Conservation (phyloP, 2,113 vertebrate species). For the Semicossyphus pulcher region DNA sequence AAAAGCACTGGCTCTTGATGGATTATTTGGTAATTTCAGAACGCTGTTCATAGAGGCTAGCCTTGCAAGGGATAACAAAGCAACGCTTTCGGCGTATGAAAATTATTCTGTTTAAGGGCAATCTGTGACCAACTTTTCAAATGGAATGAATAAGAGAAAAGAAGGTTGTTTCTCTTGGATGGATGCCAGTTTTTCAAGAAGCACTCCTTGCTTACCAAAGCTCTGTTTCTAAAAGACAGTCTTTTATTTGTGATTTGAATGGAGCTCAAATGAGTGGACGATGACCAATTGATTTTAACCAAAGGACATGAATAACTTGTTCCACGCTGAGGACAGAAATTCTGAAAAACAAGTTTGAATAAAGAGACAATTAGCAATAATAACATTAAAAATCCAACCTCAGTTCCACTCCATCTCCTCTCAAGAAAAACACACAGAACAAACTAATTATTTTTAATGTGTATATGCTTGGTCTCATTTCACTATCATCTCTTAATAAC, state of each 20-base stretch:
- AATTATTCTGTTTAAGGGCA: constrained; percentile 73
- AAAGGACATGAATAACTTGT: constrained; percentile 38
- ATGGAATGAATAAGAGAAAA: constrained; percentile 61
- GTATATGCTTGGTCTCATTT: constrained; percentile 96
- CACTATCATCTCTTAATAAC: constrained; percentile 96
- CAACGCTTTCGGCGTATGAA: constrained; percentile 52
- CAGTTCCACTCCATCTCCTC: constrained; percentile 85
- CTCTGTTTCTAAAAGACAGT: constrained; percentile 54
- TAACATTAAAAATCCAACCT: constrained; percentile 87
- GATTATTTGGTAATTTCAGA: constrained; percentile 72
- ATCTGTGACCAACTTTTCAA: constrained; percentile 64
- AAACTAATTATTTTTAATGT: constrained; percentile 87
- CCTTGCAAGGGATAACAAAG: constrained; percentile 71
- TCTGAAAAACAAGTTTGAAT: constrained; percentile 62
- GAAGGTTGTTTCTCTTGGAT: constrained; percentile 70
- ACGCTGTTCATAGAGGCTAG: constrained; percentile 60
- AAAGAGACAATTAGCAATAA: constrained; percentile 80
- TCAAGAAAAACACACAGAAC: constrained; percentile 82
- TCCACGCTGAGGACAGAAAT: constrained; percentile 3
- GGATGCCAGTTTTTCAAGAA: constrained; percentile 66
- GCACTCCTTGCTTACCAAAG: constrained; percentile 52
- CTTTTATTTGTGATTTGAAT: constrained; percentile 77
- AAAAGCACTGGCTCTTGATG: constrained; percentile 67
- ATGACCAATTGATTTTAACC: constrained; percentile 61
- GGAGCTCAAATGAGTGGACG: constrained; percentile 69